Conservation (phyloP, 1,140 invertebrate species). For the Adelges cooleyi region DNA sequence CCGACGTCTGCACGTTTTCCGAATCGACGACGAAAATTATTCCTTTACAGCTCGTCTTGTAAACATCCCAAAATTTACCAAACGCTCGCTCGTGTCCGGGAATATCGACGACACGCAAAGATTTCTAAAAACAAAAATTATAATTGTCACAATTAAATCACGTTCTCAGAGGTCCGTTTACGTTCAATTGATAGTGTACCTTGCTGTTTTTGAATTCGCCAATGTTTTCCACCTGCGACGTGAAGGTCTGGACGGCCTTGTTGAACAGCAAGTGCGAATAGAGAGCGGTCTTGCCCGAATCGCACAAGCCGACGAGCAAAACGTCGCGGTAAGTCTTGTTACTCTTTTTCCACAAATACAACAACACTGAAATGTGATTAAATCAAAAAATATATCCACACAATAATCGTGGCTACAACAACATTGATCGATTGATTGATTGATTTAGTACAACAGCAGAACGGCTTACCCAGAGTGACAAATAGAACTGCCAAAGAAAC, state of each 20-base stretch:
- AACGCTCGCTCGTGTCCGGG: slow-evolving; percentile 81
- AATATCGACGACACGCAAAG: slow-evolving; percentile 62
- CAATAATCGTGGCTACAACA: background rate
- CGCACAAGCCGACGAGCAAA: slow-evolving; percentile 65
- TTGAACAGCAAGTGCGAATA: slow-evolving; percentile 60
- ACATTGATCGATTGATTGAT: no score
- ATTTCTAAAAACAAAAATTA: slow-evolving; percentile 43
- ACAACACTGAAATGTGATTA: slow-evolving; percentile 38
- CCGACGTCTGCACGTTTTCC: slow-evolving; percentile 64
- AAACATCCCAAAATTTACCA: slow-evolving; percentile 70
- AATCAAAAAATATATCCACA: background rate
- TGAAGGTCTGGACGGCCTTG: slow-evolving; percentile 62
- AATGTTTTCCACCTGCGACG: slow-evolving; percentile 73
- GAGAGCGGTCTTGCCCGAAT: slow-evolving; percentile 75
- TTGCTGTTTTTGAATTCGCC: slow-evolving; percentile 51
- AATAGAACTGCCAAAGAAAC: background rate
- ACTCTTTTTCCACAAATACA: slow-evolving; percentile 45
- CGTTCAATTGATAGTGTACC: slow-evolving; percentile 39
- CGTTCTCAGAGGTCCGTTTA: background rate
- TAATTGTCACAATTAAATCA: background rate
- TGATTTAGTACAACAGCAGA: no score
- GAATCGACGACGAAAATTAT: slow-evolving; percentile 81
- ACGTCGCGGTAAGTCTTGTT: slow-evolving; percentile 48
- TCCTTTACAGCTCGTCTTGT: slow-evolving; percentile 61
- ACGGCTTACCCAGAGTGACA: background rate